Evolutionary conservation across 2,113 vertebrate species (phyloP), one percentile per base, ranked within the genome.

Genomic region (Macquaria ambigua): DNA sequence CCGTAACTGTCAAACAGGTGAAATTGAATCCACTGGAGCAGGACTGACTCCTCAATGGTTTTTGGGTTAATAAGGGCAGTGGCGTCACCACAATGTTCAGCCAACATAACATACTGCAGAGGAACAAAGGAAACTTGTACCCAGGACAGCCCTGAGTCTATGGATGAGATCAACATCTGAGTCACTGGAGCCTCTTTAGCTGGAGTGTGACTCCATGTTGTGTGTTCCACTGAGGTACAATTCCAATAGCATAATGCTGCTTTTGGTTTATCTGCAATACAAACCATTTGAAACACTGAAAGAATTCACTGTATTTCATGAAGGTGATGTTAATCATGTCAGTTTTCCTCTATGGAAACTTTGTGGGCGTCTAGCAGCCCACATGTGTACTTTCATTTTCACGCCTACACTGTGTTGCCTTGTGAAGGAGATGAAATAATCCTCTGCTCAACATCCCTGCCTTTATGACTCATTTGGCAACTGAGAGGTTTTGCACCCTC

Each of bases 361-460:
- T 64, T 66, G 81, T 68, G 85, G 84, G 90, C 64, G 86, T 84
- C 7, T 8, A 8, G 55, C 70, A 56, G 79, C 84, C 83, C 86
- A 88, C 88, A 62, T 69, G 81, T 83, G 67, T 81, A 74, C 85
- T 86, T 77, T 81, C 48, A 73, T 68, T 84, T 86, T 62, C 41
- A 52, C 71, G 21, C 83, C 86, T 16, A 76, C 80, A 25, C 77
- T 12, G 18, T 16, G 53, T 50, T 75, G 68, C 71, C 72, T 48
- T 71, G 66, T 63, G 68, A 70, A 72, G 25, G 64, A 77, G 74
- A 87, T 69, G 37, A 88, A 87, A 82, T 80, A 78, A 86, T 81
- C 87, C 81, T 79, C 23, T 25, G 43, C 84, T 83, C 67, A 82
- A 55, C 77, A 66, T 87, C 53, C 21, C 52, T 62, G 59, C 43